Evolutionary conservation across 2,113 vertebrate genomes (phyloP).

Genomic region (Phrynosoma blainvillii): DNA sequence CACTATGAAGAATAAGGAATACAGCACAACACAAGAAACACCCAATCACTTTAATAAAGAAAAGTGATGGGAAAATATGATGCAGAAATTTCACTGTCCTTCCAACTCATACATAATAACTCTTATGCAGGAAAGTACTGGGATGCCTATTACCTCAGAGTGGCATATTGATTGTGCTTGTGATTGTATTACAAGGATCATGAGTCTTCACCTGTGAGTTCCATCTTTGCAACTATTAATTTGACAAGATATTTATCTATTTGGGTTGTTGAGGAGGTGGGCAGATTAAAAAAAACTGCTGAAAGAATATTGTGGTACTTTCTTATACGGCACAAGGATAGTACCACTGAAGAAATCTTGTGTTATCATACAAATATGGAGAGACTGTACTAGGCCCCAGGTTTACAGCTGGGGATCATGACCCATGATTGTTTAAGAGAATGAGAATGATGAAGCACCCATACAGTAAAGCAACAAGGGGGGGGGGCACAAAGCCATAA

Average conservation of each 20-base stretch:
- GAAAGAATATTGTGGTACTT: neutral
- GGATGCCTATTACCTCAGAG: slow-evolving; percentile 36
- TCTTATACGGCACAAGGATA: too few species aligned
- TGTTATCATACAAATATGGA: neutral
- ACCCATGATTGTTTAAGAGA: neutral
- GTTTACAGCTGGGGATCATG: neutral
- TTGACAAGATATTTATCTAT: slow-evolving; percentile 55
- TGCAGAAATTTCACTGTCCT: slow-evolving; percentile 38
- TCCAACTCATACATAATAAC: slow-evolving; percentile 40
- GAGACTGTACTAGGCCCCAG: neutral
- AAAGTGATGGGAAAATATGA: slow-evolving; percentile 46
- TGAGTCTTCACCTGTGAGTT: slow-evolving; percentile 55
- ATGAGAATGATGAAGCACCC: neutral
- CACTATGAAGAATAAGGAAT: neutral
- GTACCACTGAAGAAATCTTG: neutral
- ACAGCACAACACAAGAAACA: neutral
- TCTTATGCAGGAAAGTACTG: neutral
- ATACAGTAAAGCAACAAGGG: too few species aligned
- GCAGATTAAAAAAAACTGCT: neutral
- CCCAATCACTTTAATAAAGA: slow-evolving; percentile 31
- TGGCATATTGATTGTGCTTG: slow-evolving; percentile 63
- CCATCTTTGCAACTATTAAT: slow-evolving; percentile 41
- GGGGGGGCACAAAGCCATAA: neutral
- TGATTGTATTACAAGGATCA: slow-evolving; percentile 35
- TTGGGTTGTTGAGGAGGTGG: neutral